Evolutionary conservation across 2,888 invertebrate species (phyloP).

Genomic region (Dioctria rufipes): DNA sequence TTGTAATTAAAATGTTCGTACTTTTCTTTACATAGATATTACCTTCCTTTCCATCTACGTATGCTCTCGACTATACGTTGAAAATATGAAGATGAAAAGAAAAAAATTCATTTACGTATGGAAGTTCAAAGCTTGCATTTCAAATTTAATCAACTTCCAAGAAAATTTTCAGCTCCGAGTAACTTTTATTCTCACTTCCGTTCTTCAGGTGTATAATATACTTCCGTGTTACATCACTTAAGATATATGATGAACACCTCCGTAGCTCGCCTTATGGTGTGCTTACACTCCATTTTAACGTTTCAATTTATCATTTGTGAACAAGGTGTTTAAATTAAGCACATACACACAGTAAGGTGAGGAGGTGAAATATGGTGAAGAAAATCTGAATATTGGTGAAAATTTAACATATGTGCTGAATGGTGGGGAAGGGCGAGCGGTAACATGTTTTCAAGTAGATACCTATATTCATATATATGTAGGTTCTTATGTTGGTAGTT

Average conservation of each 20-base stretch:
- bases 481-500: too few species aligned
- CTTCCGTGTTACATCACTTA: slow-evolving; percentile 12
- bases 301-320: slow-evolving; percentile 57
- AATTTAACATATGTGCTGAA: slow-evolving; percentile 51
- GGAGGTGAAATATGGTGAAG: slow-evolving; percentile 55
- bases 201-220: slow-evolving; percentile 38
- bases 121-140: slow-evolving; percentile 42
- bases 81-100: neutral
- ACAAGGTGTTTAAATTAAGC: slow-evolving; percentile 58
- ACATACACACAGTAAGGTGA: slow-evolving; percentile 54
- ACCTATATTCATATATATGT: neutral
- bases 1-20: too few species aligned
- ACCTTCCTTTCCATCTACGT: too few species aligned
- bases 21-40: too few species aligned
- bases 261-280: slow-evolving; percentile 19
- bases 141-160: slow-evolving; percentile 43
- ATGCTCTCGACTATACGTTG: too few species aligned
- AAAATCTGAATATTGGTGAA: slow-evolving; percentile 57
- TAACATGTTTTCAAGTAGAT: neutral
- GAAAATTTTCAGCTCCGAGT: slow-evolving; percentile 7
- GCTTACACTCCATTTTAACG: slow-evolving; percentile 42
- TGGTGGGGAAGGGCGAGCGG: neutral
- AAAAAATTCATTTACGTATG: slow-evolving; percentile 19
- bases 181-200: slow-evolving; percentile 33
- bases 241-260: slow-evolving; percentile 4